Conservation (phyloP, 2,888 invertebrate species). For the Lepetodrilus schrolli region DNA sequence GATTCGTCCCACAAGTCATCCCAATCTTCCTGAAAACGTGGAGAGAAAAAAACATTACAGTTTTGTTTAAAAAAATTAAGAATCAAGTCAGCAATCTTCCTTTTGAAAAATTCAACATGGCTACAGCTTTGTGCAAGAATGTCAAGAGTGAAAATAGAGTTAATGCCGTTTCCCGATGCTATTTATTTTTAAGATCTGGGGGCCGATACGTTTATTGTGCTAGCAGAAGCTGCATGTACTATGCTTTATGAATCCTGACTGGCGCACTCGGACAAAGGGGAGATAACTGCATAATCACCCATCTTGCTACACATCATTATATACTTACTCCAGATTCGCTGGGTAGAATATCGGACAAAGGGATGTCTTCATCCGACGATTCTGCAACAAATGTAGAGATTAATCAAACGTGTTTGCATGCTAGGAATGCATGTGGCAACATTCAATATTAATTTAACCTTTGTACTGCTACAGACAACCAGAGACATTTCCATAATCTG, state of each 20-base stretch:
- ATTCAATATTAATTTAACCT: too few relatives aligned
- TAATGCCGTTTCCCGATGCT: not conserved
- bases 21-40: constrained; percentile 1
- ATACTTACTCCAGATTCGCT: constrained; percentile 61
- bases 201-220: too few relatives aligned
- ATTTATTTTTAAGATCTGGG: not conserved
- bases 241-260: too few relatives aligned
- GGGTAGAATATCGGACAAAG: constrained; percentile 53
- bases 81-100: not conserved
- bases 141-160: not conserved
- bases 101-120: not conserved
- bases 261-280: not conserved
- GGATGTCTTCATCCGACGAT: constrained; percentile 62
- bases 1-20: not conserved
- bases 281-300: not conserved
- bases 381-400: constrained; percentile 50
- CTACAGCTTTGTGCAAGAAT: not conserved
- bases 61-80: not conserved
- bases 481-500: too few relatives aligned
- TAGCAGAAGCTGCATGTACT: too few relatives aligned
- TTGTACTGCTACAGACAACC: too few relatives aligned
- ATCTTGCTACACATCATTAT: not conserved
- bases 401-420: not conserved
- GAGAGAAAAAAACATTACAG: not conserved
- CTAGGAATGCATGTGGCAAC: too few relatives aligned